Conservation (phyloP, 2,113 vertebrate species). For the Origma solitaria region DNA sequence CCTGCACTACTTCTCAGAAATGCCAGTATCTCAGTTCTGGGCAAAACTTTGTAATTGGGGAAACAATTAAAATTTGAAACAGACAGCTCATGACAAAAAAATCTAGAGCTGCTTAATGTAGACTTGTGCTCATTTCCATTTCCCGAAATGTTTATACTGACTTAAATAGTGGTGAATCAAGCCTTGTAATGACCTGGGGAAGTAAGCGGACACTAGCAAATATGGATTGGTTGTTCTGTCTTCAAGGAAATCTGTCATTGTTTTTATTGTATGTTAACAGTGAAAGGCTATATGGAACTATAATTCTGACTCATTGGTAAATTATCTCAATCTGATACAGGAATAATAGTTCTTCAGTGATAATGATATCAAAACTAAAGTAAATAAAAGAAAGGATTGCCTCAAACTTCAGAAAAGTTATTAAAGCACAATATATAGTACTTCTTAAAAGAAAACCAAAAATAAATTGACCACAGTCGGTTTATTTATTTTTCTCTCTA, state of each 20-base stretch:
- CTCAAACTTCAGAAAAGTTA: neutral
- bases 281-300: neutral
- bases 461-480: neutral
- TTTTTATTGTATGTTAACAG: neutral
- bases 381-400: neutral
- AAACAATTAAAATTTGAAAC: neutral
- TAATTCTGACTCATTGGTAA: neutral
- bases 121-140: neutral
- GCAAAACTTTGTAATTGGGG: neutral
- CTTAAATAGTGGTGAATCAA: neutral
- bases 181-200: neutral
- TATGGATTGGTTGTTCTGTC: neutral
- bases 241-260: neutral
- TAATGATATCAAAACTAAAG: neutral
- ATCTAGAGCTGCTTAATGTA: neutral
- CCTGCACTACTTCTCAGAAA: neutral
- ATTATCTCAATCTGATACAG: neutral
- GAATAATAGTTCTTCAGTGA: neutral
- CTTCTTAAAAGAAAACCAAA: neutral
- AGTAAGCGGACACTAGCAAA: neutral
- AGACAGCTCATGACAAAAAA: neutral
- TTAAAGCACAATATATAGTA: neutral
- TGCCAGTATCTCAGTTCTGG: neutral
- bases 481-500: neutral
- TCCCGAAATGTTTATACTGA: neutral